Evolutionary conservation across 2,113 vertebrate genomes (phyloP), one percentile per base, ranked within the genome.

Genomic region (Oncorhynchus keta): DNA sequence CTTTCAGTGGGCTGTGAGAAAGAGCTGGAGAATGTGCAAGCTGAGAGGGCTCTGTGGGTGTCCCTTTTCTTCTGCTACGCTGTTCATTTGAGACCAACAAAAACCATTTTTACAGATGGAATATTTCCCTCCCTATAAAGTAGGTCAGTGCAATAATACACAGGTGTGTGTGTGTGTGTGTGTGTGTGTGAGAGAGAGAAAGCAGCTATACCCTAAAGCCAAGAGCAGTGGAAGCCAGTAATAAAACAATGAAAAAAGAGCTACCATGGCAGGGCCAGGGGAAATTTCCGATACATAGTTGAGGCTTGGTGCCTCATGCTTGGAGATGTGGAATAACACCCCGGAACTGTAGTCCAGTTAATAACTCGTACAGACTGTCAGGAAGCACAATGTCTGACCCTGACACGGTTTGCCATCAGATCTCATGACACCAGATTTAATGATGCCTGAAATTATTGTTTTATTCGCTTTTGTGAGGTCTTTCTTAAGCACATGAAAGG

Each of bases 381-480:
- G 55, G 20, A 20, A 57, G 55, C 20, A 57, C 55, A 18, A 22
- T n/a, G n/a, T 62, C n/a, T 64, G 59, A 55, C 49, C 49, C 12
- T 1, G n/a, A 7, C 16, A 32, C 68, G 62, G 26, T 65, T 30
- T 73, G 59, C 72, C 26, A 62, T 62, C 57, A n/a, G 30, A 61
- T 22, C 9, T 24, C 57, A 30, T 61, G 28, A 62, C 9, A 13
- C n/a, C 59, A 74, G 35, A 62, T 73, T 39, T 59, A 62, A 62
- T 45, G 59, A 45, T 48, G 32, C 59, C 39, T 64, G 59, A 74
- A 74, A 74, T 26, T 11, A 74, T 48, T 32, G 59, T 35, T 35
- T 16, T 62, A 62, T 62, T n/a, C 0, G 14, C 22, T 65, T 62
- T 62, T 28, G 13, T 73, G 30, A 61, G 57, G 6, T 72, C 45